A percentile compares a stretch with the other conserved stretches of the same genome.
phyloP scores from a whole-genome alignment of 2,113 vertebrate genomes.

The Seriola dumerili region DNA sequence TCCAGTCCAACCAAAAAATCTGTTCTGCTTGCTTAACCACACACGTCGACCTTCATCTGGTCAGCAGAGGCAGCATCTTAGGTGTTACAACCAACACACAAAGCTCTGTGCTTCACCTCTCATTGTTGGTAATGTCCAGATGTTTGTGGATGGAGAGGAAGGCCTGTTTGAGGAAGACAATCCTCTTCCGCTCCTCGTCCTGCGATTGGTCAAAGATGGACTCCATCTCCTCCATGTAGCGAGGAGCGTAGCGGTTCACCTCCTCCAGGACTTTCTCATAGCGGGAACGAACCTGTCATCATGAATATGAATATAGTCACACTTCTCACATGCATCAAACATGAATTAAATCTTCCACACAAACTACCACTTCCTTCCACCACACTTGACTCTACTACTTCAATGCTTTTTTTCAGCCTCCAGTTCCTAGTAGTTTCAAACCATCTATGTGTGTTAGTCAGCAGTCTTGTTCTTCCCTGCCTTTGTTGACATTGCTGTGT shows the following conservation, averaged over 20 bases:
- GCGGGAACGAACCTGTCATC: conserved; percentile 80
- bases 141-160: conserved; percentile 87
- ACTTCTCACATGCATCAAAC: too few species aligned
- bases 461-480: too few species aligned
- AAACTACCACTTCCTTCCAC: too few species aligned
- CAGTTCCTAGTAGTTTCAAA: too few species aligned
- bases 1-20: background rate
- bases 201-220: conserved; percentile 89
- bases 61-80: background rate
- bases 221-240: conserved; percentile 93
- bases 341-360: too few species aligned
- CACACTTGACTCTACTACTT: too few species aligned
- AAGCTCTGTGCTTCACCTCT: conserved; percentile 74
- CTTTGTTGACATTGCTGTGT: too few species aligned
- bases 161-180: conserved; percentile 87
- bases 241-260: conserved; percentile 87
- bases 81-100: background rate
- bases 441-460: too few species aligned
- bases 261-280: conserved; percentile 89
- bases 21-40: background rate
- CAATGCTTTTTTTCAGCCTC: too few species aligned
- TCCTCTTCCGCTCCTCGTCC: conserved; percentile 87
- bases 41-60: background rate
- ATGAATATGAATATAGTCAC: background rate
- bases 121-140: conserved; percentile 87